phyloP scores from a whole-genome alignment of 35 echinoderm and acorn worm species.

The Ophioderma brevispina region DNA sequence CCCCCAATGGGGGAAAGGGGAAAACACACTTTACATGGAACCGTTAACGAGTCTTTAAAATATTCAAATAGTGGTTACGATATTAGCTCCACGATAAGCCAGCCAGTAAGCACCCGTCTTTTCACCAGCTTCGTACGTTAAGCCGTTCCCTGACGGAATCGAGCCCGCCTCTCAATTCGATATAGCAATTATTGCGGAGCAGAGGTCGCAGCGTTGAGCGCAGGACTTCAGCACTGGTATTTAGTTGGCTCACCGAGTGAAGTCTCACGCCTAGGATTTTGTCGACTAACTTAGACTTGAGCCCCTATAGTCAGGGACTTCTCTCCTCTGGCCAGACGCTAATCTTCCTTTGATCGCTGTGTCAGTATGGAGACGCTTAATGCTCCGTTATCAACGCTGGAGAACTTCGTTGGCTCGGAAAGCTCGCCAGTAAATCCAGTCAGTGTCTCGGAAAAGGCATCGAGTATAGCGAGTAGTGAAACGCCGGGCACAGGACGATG shows the following conservation, averaged over 20 bases:
- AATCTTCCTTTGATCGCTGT: not conserved
- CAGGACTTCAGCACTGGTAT: not conserved
- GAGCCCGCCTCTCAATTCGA: not conserved
- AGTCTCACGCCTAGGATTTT: not conserved
- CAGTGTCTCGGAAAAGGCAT: not conserved
- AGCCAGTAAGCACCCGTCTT: not conserved
- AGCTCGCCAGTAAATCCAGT: not conserved
- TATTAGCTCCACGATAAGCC: not conserved
- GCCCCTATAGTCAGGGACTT: not conserved
- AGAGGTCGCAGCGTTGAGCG: not conserved
- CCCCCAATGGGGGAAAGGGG: not conserved
- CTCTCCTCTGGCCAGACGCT: not conserved
- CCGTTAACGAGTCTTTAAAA: constrained; percentile 6
- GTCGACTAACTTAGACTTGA: not conserved
- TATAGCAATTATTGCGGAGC: not conserved
- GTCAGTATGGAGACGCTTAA: not conserved
- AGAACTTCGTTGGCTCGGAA: not conserved
- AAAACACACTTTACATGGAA: not conserved
- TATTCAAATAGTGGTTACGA: constrained; percentile 4
- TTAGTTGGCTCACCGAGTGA: not conserved
- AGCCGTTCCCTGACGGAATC: not conserved
- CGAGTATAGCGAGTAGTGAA: not conserved
- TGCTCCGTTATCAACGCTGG: not conserved
- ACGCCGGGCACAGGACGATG: not conserved
- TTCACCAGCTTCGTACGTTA: not conserved